Conservation (phyloP, 2,113 vertebrate genomes). For the zebrafish (Danio rerio) region GRCz12tu NC_133185.1:38028501-38029000, state of each 20-base stretch:
- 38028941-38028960: too few relatives aligned
- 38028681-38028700: conserved; percentile 47
- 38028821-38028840: conserved; percentile 19
- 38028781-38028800: conserved; percentile 35
- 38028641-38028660: conserved; percentile 45
- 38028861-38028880: background rate
- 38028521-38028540: conserved; percentile 4
- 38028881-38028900: background rate
- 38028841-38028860: background rate
- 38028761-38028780: conserved; percentile 46
- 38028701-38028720: conserved; percentile 49
- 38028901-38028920: background rate
- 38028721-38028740: conserved; percentile 14
- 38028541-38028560: conserved; percentile 21
- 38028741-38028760: conserved; percentile 51
- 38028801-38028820: conserved; percentile 38
- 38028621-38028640: conserved; percentile 53
- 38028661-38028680: conserved; percentile 45
- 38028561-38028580: conserved; percentile 45
- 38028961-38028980: too few relatives aligned
- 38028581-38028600: conserved; percentile 21
- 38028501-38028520: conserved; percentile 12
- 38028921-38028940: background rate
- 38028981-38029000: too few relatives aligned
- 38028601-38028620: conserved; percentile 48